Evolutionary conservation across 2,113 vertebrate genomes (phyloP).

Genomic region (Laticauda laticaudata): DNA sequence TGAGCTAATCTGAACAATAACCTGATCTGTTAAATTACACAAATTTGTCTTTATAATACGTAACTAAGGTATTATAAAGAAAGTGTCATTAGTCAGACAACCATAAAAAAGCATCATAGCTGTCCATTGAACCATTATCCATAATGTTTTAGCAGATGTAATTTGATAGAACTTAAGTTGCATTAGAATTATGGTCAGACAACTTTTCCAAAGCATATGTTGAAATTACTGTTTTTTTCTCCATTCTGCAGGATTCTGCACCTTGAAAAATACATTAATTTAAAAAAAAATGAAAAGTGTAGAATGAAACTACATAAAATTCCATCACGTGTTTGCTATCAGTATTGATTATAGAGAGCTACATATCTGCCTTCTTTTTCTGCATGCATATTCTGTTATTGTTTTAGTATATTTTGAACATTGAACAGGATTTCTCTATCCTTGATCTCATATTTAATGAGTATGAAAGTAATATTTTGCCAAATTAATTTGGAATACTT

Average conservation of each 20-base stretch:
- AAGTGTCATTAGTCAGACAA: constrained; percentile 1
- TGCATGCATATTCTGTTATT: not conserved
- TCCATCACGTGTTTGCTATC: not conserved
- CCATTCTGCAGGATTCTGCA: not conserved
- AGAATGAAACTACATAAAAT: not conserved
- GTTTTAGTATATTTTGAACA: not conserved
- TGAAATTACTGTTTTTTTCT: not conserved
- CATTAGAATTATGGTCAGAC: not conserved
- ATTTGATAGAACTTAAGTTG: constrained; percentile 18
- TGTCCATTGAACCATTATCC: constrained; percentile 15
- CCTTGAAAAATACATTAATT: constrained; percentile 5
- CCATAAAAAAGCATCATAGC: constrained; percentile 16
- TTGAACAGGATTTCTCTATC: not conserved
- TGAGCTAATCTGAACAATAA: not conserved
- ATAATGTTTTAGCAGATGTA: constrained; percentile 28
- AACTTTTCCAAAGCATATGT: not conserved
- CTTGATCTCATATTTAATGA: not conserved
- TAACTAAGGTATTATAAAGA: constrained; percentile 12
- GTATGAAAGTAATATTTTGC: not conserved
- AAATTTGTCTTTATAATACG: constrained; percentile 29
- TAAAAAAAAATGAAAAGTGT: not conserved
- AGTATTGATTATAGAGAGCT: not conserved
- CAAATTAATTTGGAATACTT: not conserved
- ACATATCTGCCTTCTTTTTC: not conserved
- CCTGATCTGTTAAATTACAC: constrained; percentile 9